These are phyloP conservation scores for Idaea straminata DNA, from an alignment of 2,888 invertebrate genomes.

Conservation along the genomic window DNA sequence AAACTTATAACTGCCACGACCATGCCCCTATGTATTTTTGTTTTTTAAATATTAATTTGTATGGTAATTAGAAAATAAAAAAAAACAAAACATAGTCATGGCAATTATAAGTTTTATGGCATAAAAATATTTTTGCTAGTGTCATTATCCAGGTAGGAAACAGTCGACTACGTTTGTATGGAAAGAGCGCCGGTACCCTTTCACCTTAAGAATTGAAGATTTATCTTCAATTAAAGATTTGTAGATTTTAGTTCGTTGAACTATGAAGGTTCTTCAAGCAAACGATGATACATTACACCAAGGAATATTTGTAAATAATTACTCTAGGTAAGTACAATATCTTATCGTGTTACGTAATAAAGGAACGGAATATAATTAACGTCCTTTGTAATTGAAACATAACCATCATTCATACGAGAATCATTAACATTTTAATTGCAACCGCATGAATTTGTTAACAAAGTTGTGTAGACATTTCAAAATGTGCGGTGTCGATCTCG, in stretches of 20 bases:
- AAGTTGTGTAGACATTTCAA: not conserved
- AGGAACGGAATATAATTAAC: not conserved
- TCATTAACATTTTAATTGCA: not conserved
- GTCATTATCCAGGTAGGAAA: too few relatives aligned
- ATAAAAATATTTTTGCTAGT: too few relatives aligned
- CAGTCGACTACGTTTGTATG: too few relatives aligned
- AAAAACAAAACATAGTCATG: too few relatives aligned
- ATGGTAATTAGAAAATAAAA: too few relatives aligned
- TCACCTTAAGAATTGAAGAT: not conserved
- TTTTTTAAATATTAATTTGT: too few relatives aligned
- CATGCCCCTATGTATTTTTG: too few relatives aligned
- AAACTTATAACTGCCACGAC: too few relatives aligned
- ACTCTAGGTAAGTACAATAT: not conserved
- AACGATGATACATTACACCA: not conserved
- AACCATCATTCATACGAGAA: not conserved
- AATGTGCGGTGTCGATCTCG: not conserved
- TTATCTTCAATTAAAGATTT: too few relatives aligned
- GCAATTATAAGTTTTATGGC: too few relatives aligned
- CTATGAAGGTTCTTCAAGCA: not conserved
- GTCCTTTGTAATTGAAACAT: not conserved
- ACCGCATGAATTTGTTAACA: not conserved
- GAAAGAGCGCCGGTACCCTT: too few relatives aligned
- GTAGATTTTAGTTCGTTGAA: not conserved
- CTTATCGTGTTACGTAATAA: not conserved
- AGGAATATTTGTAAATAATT: not conserved